phyloP scores from a whole-genome alignment of 2,888 invertebrate species.

The Galerucella pusilla region DNA sequence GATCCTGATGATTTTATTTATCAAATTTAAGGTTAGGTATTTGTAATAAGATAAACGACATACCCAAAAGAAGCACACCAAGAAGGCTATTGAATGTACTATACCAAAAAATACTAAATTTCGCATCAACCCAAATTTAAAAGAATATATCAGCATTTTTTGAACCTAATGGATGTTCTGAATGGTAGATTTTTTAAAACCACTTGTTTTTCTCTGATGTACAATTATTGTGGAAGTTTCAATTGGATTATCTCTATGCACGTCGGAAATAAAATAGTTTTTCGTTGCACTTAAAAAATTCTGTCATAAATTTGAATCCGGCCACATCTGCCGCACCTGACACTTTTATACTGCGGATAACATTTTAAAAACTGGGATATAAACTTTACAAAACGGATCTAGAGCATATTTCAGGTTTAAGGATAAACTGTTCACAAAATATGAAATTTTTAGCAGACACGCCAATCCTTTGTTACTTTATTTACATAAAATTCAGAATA shows the following conservation, averaged over 20 bases:
- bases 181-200: background rate
- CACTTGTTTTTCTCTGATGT: background rate
- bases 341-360: slow-evolving; percentile 17
- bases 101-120: too few relatives aligned
- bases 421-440: slow-evolving; percentile 27
- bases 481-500: slow-evolving; percentile 27
- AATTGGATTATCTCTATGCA: background rate
- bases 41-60: too few relatives aligned
- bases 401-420: slow-evolving; percentile 9
- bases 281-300: background rate
- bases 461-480: background rate
- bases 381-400: slow-evolving; percentile 19
- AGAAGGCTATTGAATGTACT: too few relatives aligned
- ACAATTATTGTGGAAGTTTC: background rate
- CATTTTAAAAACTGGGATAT: slow-evolving; percentile 11
- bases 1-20: too few relatives aligned
- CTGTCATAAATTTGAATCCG: background rate
- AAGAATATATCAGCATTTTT: too few relatives aligned
- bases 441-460: slow-evolving; percentile 13
- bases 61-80: too few relatives aligned
- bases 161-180: background rate
- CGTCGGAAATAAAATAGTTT: background rate
- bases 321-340: slow-evolving; percentile 8
- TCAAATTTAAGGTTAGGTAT: too few relatives aligned
- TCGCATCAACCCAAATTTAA: too few relatives aligned